phyloP scores from a whole-genome alignment of 2,113 vertebrate genomes.

The Amphiprion ocellaris region DNA sequence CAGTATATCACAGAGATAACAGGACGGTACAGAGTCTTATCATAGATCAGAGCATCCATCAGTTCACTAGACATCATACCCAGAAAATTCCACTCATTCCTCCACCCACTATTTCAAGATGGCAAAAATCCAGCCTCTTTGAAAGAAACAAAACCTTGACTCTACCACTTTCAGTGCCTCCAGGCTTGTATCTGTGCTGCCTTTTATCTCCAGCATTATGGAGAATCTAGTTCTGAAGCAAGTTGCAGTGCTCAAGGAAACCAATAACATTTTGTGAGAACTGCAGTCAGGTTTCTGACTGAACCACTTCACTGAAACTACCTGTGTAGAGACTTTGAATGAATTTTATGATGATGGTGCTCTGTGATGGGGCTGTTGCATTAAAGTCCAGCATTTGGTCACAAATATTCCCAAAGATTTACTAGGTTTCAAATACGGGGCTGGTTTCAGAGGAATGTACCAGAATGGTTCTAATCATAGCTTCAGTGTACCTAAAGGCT shows the following conservation, averaged over 20 bases:
- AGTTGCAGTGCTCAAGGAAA: background rate
- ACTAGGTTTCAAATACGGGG: background rate
- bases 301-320: conserved; percentile 3
- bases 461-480: background rate
- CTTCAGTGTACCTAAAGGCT: background rate
- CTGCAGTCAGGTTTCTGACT: conserved; percentile 7
- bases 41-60: background rate
- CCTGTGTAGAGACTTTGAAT: conserved; percentile 6
- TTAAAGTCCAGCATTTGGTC: background rate
- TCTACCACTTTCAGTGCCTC: conserved; percentile 20
- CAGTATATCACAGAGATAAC: too few species aligned
- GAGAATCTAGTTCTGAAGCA: conserved; percentile 17
- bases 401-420: background rate
- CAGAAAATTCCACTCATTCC: background rate
- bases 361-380: background rate
- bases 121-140: conserved; percentile 11
- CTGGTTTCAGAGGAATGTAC: background rate
- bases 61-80: background rate
- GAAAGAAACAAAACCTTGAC: conserved; percentile 39
- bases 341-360: background rate
- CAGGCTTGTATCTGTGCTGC: conserved; percentile 6
- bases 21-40: too few species aligned
- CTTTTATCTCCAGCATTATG: conserved; percentile 28
- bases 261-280: conserved; percentile 9
- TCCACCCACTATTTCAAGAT: conserved; percentile 1